Base-by-base conservation (phyloP, 2,113 vertebrate genomes). In the Entosphenus tridentatus region DNA sequence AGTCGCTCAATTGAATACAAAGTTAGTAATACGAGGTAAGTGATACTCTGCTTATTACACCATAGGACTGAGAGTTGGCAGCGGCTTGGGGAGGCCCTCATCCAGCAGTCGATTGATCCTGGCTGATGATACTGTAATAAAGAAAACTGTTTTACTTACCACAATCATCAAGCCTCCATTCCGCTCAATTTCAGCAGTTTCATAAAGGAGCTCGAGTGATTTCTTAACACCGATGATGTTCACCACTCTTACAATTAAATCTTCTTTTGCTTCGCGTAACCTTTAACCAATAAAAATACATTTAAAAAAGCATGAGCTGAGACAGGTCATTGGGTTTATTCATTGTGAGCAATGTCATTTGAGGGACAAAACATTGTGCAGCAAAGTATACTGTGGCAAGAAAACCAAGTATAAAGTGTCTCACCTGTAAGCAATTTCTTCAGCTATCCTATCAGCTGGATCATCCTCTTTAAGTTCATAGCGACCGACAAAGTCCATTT, bases 401-500 rank as follows among this genome's bases (percentile, higher is more conserved):
- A 62, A n/a, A 65, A 65, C n/a, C 21, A 65, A 8, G 8, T 65
- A 65, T 16, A 65, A 21, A 65, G n/a, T 59, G 68, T 55, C 81
- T 82, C 71, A 89, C 87, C 93, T 81, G 77, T 87, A 79, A 8
- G 86, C 82, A 57, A 98, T 97, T 80, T 97, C 92, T 70, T 89
- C 86, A 7, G 81, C 79, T 58, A 98, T 87, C 77, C 81, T 91
- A 10, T 87, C 85, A 2, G 88, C 85, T 0, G 85, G 72, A 73
- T 98, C 93, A 0, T 87, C 83, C 71, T 86, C 87, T 2, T 82
- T 82, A 77, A 98, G 83, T 73, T 89, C 85, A 70, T 80, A 92
- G 1, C 87, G 81, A 12, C 92, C 92, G 74, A 87, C 83, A n/a
- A 84, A 76, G 73, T 90, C 85, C 93, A 98, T 97, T 79, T 89